Base-by-base conservation (phyloP, 2,888 invertebrate species). In the Tipula helvola region DNA sequence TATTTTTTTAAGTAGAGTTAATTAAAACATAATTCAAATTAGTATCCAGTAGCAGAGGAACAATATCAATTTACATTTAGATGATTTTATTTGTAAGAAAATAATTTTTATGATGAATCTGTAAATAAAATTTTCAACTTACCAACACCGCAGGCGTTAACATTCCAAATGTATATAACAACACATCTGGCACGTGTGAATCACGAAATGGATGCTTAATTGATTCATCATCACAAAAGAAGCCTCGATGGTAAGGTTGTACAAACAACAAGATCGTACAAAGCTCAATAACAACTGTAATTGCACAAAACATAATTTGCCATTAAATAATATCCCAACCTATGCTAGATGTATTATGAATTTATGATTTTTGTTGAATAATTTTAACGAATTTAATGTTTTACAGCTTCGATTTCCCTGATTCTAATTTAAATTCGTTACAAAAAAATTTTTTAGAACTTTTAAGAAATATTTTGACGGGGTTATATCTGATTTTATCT, bases 161-260 rank as follows among this genome's bases (percentile, higher is more conserved):
- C 87, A 96, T 91, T 83, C 97, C 96, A 88, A 95, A 93, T 89
- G 95, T 92, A 91, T 97, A 97, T 83, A 97, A 93, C 93, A n/a
- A n/a, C n/a, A n/a, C n/a, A n/a, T n/a, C n/a, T n/a, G n/a, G n/a
- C n/a, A n/a, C n/a, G n/a, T n/a, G n/a, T n/a, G n/a, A n/a, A n/a
- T n/a, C n/a, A n/a, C n/a, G n/a, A n/a, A n/a, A 97, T 2, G 98
- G 98, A 91, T 98, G 97, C 89, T 94, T 94, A 86, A 99, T 94
- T 87, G 97, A 96, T 90, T 98, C 97, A 92, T 99, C 99, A 91
- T 97, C 95, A 92, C 99, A 99, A 93, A 97, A 98, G 93, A 98
- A 98, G 52, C 99, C 99, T 88, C 99, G 92, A 88, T 95, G 93
- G 90, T 94, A 96, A 0, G 97, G 95, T 86, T 93, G 91, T 16